A percentile compares a stretch with the other conserved stretches of the same genome.
These are phyloP conservation scores for Leptoteleia sp. DNA, from an alignment of 1,140 invertebrate species.

Conservation along the genomic window DNA sequence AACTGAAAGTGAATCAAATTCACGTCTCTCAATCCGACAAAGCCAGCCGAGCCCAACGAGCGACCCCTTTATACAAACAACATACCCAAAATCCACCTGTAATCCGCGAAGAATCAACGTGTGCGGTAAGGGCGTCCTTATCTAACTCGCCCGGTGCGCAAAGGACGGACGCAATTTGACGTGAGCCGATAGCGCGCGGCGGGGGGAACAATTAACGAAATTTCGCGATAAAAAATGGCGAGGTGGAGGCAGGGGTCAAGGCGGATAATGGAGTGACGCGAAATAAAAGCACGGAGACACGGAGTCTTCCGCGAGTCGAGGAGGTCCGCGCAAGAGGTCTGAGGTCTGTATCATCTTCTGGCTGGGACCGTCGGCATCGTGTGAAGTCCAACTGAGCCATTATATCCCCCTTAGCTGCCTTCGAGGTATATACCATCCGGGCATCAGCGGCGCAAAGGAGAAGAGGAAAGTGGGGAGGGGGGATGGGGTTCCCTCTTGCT, in stretches of 20 bases:
- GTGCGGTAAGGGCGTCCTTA: too few relatives aligned
- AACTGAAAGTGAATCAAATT: too few relatives aligned
- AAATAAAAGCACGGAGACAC: conserved; percentile 55
- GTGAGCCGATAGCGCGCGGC: neutral
- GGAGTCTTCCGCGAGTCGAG: conserved; percentile 66
- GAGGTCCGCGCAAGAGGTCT: conserved; percentile 72
- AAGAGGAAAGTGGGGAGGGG: conserved; percentile 14
- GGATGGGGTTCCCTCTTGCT: conserved; percentile 9
- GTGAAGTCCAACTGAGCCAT: conserved; percentile 80
- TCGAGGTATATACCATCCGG: conserved; percentile 74
- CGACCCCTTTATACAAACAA: too few relatives aligned
- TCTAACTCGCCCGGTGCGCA: too few relatives aligned
- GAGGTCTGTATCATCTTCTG: conserved; percentile 77
- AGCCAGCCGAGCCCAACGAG: too few relatives aligned
- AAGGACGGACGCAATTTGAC: neutral
- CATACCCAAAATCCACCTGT: too few relatives aligned
- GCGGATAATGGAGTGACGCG: conserved; percentile 39
- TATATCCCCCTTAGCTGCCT: conserved; percentile 77
- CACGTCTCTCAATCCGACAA: too few relatives aligned
- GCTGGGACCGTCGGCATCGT: conserved; percentile 78
- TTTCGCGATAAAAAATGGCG: conserved; percentile 13
- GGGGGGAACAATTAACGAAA: conserved; percentile 27
- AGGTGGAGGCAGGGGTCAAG: conserved; percentile 21
- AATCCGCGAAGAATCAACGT: too few relatives aligned
- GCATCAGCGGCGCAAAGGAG: conserved; percentile 57